phyloP scores from a whole-genome alignment of 2,888 invertebrate species.

The Callyntrura sp. region DNA sequence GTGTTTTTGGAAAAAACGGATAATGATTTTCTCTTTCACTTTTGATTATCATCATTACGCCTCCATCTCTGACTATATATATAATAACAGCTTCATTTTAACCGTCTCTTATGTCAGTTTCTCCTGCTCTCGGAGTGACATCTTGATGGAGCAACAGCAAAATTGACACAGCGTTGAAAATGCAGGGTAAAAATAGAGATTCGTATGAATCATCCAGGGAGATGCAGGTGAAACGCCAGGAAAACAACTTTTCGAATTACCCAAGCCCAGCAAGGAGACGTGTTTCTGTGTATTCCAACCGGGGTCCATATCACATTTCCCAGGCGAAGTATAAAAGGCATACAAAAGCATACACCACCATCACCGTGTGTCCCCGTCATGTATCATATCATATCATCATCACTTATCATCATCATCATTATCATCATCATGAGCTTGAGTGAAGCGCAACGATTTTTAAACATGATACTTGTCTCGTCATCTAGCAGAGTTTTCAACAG shows the following conservation, averaged over 20 bases:
- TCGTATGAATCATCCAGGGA: not conserved
- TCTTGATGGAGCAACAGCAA: no score
- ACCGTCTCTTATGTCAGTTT: not conserved
- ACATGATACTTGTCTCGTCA: slow-evolving; percentile 80
- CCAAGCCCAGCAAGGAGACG: not conserved
- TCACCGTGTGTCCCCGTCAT: no score
- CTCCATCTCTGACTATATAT: not conserved
- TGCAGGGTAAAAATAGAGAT: no score
- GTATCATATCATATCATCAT: no score
- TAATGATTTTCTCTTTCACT: not conserved
- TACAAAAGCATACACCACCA: no score
- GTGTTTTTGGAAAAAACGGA: slow-evolving; percentile 2
- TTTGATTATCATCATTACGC: not conserved
- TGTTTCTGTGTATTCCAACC: not conserved
- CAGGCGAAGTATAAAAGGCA: no score
- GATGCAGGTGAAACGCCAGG: not conserved
- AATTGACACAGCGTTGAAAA: no score
- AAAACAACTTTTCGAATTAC: slow-evolving; percentile 4
- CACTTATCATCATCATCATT: no score
- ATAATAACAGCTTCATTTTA: not conserved
- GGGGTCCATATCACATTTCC: not conserved
- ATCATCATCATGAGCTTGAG: no score
- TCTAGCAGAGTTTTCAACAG: slow-evolving; percentile 82
- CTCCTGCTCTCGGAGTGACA: not conserved
- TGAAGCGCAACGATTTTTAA: slow-evolving; percentile 47